phyloP scores from a whole-genome alignment of 2,797 vertebrate genomes.

The Mus spretus region DNA sequence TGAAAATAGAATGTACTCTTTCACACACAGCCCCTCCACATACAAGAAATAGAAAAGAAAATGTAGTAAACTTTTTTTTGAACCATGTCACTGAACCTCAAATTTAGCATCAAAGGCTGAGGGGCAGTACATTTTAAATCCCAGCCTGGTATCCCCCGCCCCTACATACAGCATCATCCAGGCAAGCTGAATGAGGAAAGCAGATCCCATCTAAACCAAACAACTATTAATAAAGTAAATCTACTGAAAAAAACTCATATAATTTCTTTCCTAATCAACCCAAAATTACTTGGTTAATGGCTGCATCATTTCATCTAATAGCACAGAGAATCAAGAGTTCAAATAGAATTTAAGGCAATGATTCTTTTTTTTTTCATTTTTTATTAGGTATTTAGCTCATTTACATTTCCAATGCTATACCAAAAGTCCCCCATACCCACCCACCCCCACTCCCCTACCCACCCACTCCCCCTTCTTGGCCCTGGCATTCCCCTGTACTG shows the following conservation, averaged over 20 bases:
- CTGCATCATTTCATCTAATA: constrained; percentile 54
- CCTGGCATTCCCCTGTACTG: too few species aligned
- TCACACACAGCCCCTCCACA: background rate
- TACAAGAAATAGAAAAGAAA: constrained; percentile 51
- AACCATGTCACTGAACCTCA: constrained; percentile 38
- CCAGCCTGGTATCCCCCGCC: background rate
- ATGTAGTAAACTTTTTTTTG: constrained; percentile 40
- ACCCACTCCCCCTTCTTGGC: too few species aligned
- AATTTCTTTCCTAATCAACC: constrained; percentile 33
- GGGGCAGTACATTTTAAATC: constrained; percentile 49
- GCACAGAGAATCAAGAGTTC: constrained; percentile 40
- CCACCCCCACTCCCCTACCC: too few species aligned
- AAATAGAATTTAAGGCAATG: constrained; percentile 51
- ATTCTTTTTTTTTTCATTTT: too few species aligned
- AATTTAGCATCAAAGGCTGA: constrained; percentile 27
- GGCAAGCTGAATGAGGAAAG: background rate
- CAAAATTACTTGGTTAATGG: constrained; percentile 46
- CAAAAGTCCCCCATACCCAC: too few species aligned
- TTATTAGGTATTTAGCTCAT: too few species aligned
- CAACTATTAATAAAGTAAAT: constrained; percentile 43
- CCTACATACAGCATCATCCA: constrained; percentile 1
- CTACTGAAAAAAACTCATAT: background rate
- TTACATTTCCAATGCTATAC: too few species aligned
- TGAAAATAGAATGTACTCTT: background rate
- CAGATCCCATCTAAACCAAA: constrained; percentile 27